A percentile compares a stretch with the other conserved stretches of the same genome.
These are phyloP conservation scores for Phragmatobia fuliginosa DNA, from an alignment of 2,888 invertebrate species.

Conservation along the genomic window DNA sequence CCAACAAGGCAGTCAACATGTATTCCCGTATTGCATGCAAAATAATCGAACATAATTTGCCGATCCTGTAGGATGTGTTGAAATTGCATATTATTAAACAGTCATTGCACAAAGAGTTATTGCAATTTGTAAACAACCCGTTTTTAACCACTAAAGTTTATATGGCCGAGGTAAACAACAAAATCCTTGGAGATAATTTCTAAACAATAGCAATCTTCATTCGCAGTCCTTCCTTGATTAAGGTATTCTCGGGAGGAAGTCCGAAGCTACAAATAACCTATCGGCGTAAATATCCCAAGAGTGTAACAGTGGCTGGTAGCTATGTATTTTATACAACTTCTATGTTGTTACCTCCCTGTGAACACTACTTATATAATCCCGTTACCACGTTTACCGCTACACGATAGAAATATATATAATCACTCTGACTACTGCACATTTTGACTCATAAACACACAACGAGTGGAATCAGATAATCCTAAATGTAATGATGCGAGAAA, in stretches of 20 bases:
- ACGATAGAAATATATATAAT: neutral
- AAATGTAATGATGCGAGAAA: neutral
- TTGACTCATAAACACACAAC: neutral
- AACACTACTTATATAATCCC: neutral
- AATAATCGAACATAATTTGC: too few relatives aligned
- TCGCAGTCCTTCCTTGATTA: conserved; percentile 16
- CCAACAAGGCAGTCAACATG: too few relatives aligned
- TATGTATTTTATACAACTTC: neutral
- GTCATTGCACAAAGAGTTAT: too few relatives aligned
- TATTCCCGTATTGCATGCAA: too few relatives aligned
- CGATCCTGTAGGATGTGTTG: too few relatives aligned
- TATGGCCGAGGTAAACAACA: neutral
- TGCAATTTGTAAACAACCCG: too few relatives aligned
- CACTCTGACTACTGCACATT: neutral
- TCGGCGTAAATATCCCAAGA: conserved; percentile 5
- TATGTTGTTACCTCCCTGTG: neutral
- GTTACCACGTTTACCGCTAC: neutral
- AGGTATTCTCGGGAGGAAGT: conserved; percentile 16
- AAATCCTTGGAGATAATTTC: neutral
- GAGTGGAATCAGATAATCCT: neutral
- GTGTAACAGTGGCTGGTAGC: neutral
- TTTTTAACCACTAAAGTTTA: neutral
- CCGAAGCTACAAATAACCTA: conserved; percentile 27
- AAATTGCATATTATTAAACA: too few relatives aligned
- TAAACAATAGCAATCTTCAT: conserved; percentile 3